Base-by-base conservation (phyloP, 1,140 invertebrate species). In the Phortica variegata region DNA sequence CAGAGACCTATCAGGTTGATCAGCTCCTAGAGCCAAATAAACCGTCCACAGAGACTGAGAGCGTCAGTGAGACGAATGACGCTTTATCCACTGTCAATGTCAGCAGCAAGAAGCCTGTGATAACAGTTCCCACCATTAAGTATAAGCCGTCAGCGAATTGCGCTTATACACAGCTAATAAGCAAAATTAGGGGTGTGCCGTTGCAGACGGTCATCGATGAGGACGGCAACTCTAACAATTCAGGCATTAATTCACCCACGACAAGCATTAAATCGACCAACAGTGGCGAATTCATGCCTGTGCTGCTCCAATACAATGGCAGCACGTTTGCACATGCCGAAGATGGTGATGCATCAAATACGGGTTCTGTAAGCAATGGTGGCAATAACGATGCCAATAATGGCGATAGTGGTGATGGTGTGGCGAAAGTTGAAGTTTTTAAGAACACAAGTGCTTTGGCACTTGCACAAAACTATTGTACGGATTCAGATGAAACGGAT, bases 71-170 rank as follows among this genome's bases (percentile, higher is more conserved):
- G 65, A 56, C 43, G n/a, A 18, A 13, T 17, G 36, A 9, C 18
- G 37, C 32, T 21, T 8, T 36, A 56, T 9, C 36, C 47, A 0
- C 37, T 32, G 7, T 19, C 37, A 9, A 23, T 18, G 16, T 17
- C 42, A 15, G 47, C 18, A 15, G 43, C 13, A 3, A 49, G 36
- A 58, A 57, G 47, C 63, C 52, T 12, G 51, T 65, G 12, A 72
- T 75, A 10, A 69, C 61, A 1, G 69, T 76, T 47, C 74, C 74
- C 42, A 66, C 60, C 56, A 86, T 90, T 53, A 81, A 83, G 42
- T 89, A 90, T 74, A 87, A 87, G 65, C 88, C 89, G 20, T 88
- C 88, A 6, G 85, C 86, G 0, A 86, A 91, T 77, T 92, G 88
- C 76, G 85, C 89, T 34, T 93, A 93, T 73, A 89, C 87, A 10